Base-by-base conservation (phyloP, 2,113 vertebrate genomes). In the Ceuthmochares aereus region DNA sequence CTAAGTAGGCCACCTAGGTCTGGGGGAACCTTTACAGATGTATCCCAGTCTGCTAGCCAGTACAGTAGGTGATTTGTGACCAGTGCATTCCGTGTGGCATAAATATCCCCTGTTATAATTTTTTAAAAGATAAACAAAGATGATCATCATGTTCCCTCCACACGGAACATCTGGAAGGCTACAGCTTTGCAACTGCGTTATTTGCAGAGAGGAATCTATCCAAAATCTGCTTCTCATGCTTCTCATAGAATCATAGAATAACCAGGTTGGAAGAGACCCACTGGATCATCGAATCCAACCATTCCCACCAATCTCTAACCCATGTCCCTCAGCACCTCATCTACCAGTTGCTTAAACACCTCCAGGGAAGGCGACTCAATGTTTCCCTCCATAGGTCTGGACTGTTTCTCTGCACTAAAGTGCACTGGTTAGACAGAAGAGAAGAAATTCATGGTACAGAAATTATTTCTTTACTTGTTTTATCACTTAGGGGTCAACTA, bases 31-130 rank as follows among this genome's bases (percentile, higher is more conserved):
- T 42, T 36, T 29, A 34, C 20, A 42, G 37, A 23, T 16, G 34
- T 23, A 9, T 16, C 18, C 23, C 40, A 27, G 25, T 10, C 47
- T 54, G n/a, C n/a, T 72, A 18, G 49, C 32, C 0, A 1, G 36
- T 52, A 29, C 23, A 64, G 63, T 72, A 66, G 6, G 29, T 72
- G 12, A 12, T 75, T 81, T 90, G 32, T 18, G 29, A 14, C 23
- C 23, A 42, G 12, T 13, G 42, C 7, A 19, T 59, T 12, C 62
- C 16, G 4, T 2, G 10, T 4, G 5, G 8, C 5, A 2, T 34
- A 25, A 84, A 29, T 20, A 9, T 55, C 4, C 13, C 23, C 12
- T 27, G 7, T 14, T 49, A n/a, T 70, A 29, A 20, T 75, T 82
- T 84, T 32, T 29, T 75, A n/a, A 56, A 34, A 62, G 59, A 70